Base-by-base conservation (phyloP, 2,113 vertebrate genomes). In the Oreochromis aureus region DNA sequence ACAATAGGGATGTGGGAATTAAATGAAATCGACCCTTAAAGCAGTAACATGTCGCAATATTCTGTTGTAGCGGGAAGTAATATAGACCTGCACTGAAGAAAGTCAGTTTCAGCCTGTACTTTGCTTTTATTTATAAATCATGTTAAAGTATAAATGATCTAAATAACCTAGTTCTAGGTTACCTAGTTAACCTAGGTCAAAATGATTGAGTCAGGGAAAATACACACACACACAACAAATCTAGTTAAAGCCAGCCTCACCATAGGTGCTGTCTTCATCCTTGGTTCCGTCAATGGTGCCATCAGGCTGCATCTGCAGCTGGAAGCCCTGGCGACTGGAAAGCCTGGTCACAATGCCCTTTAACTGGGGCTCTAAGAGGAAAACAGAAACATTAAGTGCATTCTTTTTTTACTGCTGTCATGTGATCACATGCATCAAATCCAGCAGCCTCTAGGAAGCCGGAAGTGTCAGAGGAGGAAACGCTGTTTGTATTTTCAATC, bases 281-380 rank as follows among this genome's bases (percentile, higher is more conserved):
- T 98, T 99, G 91, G 98, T 99, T 88, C 99, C 98, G 93, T 99
- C 97, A 55, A 99, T 97, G 91, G 98, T 98, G 93, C 99, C 98
- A 94, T 99, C 99, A 84, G 98, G 97, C 94, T 99, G 98, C 92
- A 99, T 96, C 96, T 99, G 98, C 93, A 99, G 97, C 97, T 99
- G 98, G 97, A 97, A 99, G 85, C 98, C 99, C 96, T 99, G 98
- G 81, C 98, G 97, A 94, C 98, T 99, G 96, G 98, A 98, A 1
- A 99, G 97, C 95, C 98, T 99, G 93, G 99, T 99, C 94, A 99
- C 97, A 94, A 99, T 99, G 93, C 99, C 99, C 97, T 99, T 99
- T 92, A 99, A 97, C 96, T 99, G 99, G 96, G 99, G 98, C 96
- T 99, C 99, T 99, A 98, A 15, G 96, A 54, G 18, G 79, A 86